These are phyloP conservation scores for Apis dorsata DNA, from an alignment of 1,140 invertebrate species.

Conservation along the genomic window DNA sequence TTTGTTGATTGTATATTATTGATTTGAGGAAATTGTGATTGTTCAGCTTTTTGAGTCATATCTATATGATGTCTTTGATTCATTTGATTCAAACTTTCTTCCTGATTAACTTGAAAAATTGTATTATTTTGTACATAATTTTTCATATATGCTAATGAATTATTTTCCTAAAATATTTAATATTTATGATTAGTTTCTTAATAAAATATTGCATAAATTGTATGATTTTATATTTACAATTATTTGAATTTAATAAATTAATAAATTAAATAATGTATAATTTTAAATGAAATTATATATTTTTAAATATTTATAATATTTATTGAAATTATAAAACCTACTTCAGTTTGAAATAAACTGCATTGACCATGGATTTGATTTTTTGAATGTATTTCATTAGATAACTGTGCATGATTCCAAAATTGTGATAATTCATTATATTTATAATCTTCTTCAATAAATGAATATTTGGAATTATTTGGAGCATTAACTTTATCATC, in stretches of 20 bases:
- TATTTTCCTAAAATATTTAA: conserved; percentile 56
- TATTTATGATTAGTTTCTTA: background rate
- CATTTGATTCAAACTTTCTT: conserved; percentile 39
- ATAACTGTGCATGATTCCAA: conserved; percentile 74
- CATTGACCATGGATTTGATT: conserved; percentile 69
- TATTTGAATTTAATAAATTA: too few species aligned
- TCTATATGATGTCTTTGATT: conserved; percentile 49
- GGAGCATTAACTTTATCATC: conserved; percentile 65
- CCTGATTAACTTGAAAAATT: conserved; percentile 55
- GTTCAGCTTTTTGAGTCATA: conserved; percentile 35
- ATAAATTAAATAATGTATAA: background rate
- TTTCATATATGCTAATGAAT: conserved; percentile 54
- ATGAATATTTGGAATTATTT: conserved; percentile 73
- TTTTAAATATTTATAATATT: background rate
- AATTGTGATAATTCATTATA: conserved; percentile 77
- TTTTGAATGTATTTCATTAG: conserved; percentile 72
- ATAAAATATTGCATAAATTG: background rate
- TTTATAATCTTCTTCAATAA: conserved; percentile 76
- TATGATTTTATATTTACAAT: background rate
- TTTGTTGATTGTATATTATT: conserved; percentile 40
- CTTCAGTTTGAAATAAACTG: conserved; percentile 64
- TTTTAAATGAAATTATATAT: conserved; percentile 24
- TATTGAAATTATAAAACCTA: conserved; percentile 50
- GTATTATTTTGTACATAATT: conserved; percentile 58
- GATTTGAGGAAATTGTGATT: conserved; percentile 25